Evolutionary conservation across 1,140 invertebrate species (phyloP).

Genomic region (Pogonomyrmex barbatus): DNA sequence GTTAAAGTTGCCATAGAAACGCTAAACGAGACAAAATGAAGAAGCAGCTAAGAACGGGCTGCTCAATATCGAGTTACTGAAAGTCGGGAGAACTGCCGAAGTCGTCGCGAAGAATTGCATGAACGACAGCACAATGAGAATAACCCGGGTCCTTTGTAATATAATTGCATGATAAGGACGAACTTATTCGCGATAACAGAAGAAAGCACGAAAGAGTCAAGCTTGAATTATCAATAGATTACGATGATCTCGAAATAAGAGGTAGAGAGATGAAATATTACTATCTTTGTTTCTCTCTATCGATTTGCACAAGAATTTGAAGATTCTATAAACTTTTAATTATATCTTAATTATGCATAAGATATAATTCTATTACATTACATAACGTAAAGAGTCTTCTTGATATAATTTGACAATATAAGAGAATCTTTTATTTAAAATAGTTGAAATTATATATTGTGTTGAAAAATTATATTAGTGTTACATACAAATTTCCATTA

Average conservation of each 20-base stretch:
- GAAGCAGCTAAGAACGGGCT: constrained; percentile 25
- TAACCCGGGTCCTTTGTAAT: constrained; percentile 56
- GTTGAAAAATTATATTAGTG: background rate
- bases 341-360: constrained; percentile 20
- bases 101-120: constrained; percentile 39
- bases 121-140: constrained; percentile 31
- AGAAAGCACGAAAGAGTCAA: constrained; percentile 20
- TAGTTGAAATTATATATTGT: background rate
- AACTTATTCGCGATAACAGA: constrained; percentile 69
- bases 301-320: background rate
- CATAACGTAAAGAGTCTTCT: background rate
- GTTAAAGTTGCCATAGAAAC: constrained; percentile 42
- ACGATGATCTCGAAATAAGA: constrained; percentile 48
- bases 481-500: background rate
- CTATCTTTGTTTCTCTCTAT: constrained; percentile 16
- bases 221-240: constrained; percentile 30
- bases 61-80: constrained; percentile 60
- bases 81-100: constrained; percentile 49
- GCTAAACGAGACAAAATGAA: constrained; percentile 47
- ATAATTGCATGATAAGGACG: constrained; percentile 65
- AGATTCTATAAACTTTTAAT: background rate
- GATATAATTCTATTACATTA: background rate
- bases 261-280: constrained; percentile 57
- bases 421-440: background rate
- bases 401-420: background rate